These are phyloP conservation scores for Parotia lawesii DNA, from an alignment of 2,113 vertebrate species.

Conservation along the genomic window DNA sequence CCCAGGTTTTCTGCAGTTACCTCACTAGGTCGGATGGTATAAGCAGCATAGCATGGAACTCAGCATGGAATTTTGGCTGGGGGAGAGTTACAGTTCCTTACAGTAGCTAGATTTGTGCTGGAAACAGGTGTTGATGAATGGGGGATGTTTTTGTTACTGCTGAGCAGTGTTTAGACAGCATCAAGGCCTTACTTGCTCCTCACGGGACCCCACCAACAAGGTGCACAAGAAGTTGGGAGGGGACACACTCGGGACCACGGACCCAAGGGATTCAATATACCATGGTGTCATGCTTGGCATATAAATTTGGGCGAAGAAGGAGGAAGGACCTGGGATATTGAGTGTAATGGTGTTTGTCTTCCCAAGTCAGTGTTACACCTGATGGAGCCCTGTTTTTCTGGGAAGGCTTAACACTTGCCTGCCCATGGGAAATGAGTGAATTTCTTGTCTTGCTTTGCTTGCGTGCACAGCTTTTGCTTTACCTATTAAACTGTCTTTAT, in stretches of 20 bases:
- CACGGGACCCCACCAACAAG: background rate
- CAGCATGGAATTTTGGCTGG: background rate
- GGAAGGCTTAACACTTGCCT: background rate
- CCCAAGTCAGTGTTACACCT: background rate
- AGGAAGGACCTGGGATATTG: background rate
- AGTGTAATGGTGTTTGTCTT: background rate
- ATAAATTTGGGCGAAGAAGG: background rate
- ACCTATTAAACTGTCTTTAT: background rate
- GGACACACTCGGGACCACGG: accelerated
- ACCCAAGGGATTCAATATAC: too few species aligned
- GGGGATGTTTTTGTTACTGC: background rate
- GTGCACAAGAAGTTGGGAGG: background rate
- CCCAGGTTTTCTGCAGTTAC: background rate
- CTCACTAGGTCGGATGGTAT: accelerated
- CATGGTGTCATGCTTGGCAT: background rate
- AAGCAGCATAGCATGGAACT: background rate
- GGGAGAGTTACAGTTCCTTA: background rate
- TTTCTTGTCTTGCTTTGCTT: background rate
- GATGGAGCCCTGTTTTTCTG: background rate
- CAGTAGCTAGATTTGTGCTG: background rate
- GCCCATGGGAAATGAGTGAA: background rate
- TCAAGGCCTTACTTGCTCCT: background rate
- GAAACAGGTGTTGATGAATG: background rate
- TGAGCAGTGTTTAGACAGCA: background rate
- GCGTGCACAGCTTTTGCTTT: background rate